phyloP scores from a whole-genome alignment of 2,888 invertebrate species.

The Oithona nana region DNA sequence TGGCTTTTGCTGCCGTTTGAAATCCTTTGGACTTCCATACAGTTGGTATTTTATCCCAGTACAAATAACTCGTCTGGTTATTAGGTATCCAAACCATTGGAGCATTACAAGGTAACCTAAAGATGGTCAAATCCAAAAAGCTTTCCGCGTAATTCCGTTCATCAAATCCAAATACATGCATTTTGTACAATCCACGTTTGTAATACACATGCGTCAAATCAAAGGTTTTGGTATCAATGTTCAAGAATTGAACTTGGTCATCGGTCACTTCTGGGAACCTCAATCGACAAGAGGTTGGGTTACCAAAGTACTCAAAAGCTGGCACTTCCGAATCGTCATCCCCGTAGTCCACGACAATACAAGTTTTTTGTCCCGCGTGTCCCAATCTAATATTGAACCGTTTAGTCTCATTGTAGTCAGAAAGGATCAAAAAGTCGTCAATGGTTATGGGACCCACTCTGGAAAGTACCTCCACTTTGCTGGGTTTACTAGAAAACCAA shows the following conservation, averaged over 20 bases:
- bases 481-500: constrained; percentile 7
- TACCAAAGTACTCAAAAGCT: not conserved
- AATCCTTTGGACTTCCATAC: constrained; percentile 6
- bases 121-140: constrained; percentile 1
- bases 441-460: constrained; percentile 8
- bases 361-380: not conserved
- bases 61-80: not conserved
- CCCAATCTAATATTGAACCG: constrained; percentile 2
- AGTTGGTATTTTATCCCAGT: constrained; percentile 1
- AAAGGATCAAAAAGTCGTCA: constrained; percentile 10
- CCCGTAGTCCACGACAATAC: constrained; percentile 9
- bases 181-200: not conserved
- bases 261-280: not conserved
- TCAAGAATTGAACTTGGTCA: not conserved
- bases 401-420: constrained; percentile 15
- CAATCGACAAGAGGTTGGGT: not conserved
- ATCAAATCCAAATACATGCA: constrained; percentile 9
- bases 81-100: constrained; percentile 6
- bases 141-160: constrained; percentile 6
- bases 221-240: not conserved
- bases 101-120: constrained; percentile 2
- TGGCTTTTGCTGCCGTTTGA: not conserved
- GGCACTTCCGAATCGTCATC: not conserved
- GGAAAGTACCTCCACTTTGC: not conserved
- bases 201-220: not conserved